These are phyloP conservation scores for Penaeus chinensis DNA, from an alignment of 1,140 invertebrate genomes.

Conservation along the genomic window DNA sequence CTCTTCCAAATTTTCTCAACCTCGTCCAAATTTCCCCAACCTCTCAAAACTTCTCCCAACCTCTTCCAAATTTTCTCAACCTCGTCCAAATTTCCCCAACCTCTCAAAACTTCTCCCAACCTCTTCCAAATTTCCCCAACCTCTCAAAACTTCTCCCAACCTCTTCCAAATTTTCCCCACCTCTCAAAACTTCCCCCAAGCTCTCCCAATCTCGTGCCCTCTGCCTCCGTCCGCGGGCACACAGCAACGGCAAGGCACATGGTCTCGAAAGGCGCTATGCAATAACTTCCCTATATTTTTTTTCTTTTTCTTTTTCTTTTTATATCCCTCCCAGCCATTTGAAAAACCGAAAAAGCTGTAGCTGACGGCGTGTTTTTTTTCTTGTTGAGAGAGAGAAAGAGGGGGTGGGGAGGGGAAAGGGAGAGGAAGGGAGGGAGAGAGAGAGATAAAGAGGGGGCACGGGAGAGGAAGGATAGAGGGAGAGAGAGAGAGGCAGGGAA, in stretches of 20 bases:
- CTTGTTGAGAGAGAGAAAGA: background rate
- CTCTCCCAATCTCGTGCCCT: too few relatives aligned
- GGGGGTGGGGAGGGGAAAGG: background rate
- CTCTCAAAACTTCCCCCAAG: background rate
- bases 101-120: too few relatives aligned
- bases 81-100: background rate
- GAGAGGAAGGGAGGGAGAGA: background rate
- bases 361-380: too few relatives aligned
- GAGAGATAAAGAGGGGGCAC: background rate
- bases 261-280: too few relatives aligned
- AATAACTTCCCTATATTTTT: too few relatives aligned
- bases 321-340: too few relatives aligned
- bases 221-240: too few relatives aligned
- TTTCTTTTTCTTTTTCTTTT: background rate
- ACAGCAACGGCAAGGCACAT: too few relatives aligned
- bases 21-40: background rate
- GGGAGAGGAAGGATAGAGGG: background rate
- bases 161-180: background rate
- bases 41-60: background rate
- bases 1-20: background rate
- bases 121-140: too few relatives aligned
- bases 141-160: too few relatives aligned
- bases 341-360: too few relatives aligned
- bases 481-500: constrained; percentile 18
- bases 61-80: too few relatives aligned